phyloP scores from a whole-genome alignment of 2,797 vertebrate genomes.

The Anniella stebbinsi region DNA sequence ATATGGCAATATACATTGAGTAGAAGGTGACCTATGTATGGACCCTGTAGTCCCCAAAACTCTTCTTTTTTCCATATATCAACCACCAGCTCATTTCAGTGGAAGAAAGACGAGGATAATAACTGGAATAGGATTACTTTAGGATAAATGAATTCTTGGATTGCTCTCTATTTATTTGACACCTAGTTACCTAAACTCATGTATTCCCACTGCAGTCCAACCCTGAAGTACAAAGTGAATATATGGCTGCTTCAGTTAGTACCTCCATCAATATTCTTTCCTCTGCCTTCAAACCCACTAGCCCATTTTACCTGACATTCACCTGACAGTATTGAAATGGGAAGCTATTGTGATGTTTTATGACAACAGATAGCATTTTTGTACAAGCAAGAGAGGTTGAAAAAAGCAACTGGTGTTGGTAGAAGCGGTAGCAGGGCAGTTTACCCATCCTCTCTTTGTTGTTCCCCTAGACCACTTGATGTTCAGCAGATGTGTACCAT shows the following conservation, averaged over 20 bases:
- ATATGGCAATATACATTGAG: not conserved
- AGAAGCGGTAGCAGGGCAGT: not conserved
- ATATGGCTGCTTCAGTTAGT: not conserved
- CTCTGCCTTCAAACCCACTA: not conserved
- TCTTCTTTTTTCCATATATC: not conserved
- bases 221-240: not conserved
- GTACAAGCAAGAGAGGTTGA: not conserved
- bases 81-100: not conserved
- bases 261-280: not conserved
- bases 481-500: not conserved
- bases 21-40: not conserved
- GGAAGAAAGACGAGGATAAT: not conserved
- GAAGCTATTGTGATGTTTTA: not conserved
- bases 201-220: not conserved
- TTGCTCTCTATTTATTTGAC: not conserved
- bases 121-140: not conserved
- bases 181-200: not conserved
- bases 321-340: not conserved
- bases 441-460: not conserved
- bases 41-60: not conserved
- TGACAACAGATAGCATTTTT: no score
- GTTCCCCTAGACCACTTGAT: not conserved
- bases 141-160: not conserved
- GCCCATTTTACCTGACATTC: not conserved
- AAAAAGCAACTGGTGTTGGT: not conserved